Conservation (phyloP, 2,113 vertebrate genomes). For the Ovis aries region DNA sequence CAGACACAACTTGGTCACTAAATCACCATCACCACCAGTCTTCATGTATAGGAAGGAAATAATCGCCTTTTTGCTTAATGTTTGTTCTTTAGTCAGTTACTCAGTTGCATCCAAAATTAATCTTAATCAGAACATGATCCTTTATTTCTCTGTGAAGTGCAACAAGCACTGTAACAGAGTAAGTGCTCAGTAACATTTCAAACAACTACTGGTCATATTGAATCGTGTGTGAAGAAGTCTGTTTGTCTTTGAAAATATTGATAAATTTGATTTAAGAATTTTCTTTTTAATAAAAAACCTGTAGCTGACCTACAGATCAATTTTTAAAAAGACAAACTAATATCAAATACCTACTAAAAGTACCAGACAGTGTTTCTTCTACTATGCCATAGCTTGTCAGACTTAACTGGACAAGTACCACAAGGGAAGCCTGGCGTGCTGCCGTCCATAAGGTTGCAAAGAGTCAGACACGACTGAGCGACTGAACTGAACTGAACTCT, state of each 20-base stretch:
- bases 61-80: not conserved
- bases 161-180: not conserved
- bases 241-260: not conserved
- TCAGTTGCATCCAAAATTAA: not conserved
- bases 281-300: not conserved
- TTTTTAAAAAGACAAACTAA: not conserved
- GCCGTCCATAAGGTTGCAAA: not conserved
- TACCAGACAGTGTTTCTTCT: not conserved
- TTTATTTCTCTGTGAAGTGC: not conserved
- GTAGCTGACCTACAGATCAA: not conserved
- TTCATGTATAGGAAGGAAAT: not conserved
- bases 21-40: not conserved
- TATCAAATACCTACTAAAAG: not conserved
- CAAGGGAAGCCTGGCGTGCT: not conserved
- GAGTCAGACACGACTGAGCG: not conserved
- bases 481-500: not conserved
- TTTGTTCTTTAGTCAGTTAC: not conserved
- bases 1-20: not conserved
- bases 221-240: not conserved
- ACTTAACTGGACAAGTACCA: not conserved
- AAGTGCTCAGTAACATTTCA: not conserved
- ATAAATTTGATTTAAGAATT: not conserved
- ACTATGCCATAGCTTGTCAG: not conserved
- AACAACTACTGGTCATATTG: not conserved
- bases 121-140: not conserved